phyloP scores from a whole-genome alignment of 2,888 invertebrate species.

The Trissolcus brochymenae region DNA sequence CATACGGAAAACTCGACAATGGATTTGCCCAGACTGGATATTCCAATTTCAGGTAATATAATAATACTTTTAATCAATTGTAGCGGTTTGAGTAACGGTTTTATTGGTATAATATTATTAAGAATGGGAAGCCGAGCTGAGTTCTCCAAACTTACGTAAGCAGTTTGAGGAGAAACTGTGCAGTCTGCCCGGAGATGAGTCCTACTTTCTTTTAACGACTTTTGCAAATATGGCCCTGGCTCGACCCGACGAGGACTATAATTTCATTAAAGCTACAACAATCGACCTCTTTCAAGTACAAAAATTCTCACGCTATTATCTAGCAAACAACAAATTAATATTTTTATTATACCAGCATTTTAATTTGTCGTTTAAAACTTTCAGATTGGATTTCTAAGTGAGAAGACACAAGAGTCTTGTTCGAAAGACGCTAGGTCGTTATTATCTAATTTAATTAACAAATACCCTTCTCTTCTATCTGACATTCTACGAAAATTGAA shows the following conservation, averaged over 20 bases:
- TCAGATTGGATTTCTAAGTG: constrained; percentile 86
- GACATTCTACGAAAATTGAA: constrained; percentile 80
- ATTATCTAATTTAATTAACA: constrained; percentile 82
- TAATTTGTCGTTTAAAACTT: constrained; percentile 37
- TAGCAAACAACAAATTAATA: background rate
- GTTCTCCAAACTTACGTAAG: constrained; percentile 76
- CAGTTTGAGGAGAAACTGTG: constrained; percentile 82
- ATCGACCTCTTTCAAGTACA: constrained; percentile 83
- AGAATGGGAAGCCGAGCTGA: constrained; percentile 78
- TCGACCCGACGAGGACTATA: constrained; percentile 79
- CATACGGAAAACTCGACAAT: constrained; percentile 78
- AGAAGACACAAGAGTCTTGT: constrained; percentile 83
- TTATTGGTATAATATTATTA: background rate
- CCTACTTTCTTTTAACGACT: constrained; percentile 86
- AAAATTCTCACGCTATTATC: background rate
- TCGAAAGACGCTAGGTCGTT: constrained; percentile 86
- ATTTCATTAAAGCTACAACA: constrained; percentile 82
- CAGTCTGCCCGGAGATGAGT: constrained; percentile 83
- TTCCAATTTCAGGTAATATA: constrained; percentile 30
- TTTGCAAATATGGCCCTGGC: constrained; percentile 88
- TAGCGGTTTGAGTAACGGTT: background rate
- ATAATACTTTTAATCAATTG: background rate
- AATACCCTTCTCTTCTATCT: constrained; percentile 84
- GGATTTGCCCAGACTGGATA: constrained; percentile 62
- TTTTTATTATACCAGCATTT: constrained; percentile 3